Evolutionary conservation across 2,797 vertebrate genomes (phyloP).

Genomic region (Sebastes itinus): DNA sequence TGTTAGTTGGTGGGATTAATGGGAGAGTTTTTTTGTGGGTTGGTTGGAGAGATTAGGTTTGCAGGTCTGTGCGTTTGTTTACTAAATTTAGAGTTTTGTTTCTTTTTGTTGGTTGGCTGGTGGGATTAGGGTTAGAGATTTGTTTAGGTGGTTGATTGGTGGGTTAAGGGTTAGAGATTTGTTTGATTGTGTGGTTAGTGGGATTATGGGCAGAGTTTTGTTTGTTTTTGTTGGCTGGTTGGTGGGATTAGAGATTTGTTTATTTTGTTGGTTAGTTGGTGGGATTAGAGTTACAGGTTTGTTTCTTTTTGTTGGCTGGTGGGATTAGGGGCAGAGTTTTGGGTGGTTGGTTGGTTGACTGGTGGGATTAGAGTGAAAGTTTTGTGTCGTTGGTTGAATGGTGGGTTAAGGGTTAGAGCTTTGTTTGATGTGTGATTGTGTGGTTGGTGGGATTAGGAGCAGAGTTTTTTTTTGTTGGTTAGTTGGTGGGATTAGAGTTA

Average conservation of each 20-base stretch:
- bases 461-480: neutral
- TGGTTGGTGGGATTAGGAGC: too few species aligned
- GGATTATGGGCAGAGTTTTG: neutral
- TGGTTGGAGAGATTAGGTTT: neutral
- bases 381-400: too few species aligned
- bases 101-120: neutral
- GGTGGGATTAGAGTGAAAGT: neutral
- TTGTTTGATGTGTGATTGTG: too few species aligned
- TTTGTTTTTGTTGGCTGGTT: neutral
- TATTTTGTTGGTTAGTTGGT: neutral
- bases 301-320: neutral
- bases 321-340: too few species aligned
- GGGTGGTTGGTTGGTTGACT: neutral
- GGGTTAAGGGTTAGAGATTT: neutral
- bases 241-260: neutral
- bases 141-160: neutral
- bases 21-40: neutral
- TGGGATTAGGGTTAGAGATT: neutral
- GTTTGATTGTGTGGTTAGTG: neutral
- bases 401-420: too few species aligned
- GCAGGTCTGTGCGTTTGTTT: neutral
- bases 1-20: neutral
- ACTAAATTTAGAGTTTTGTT: neutral
- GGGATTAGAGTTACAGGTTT: neutral
- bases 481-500: neutral